Evolutionary conservation across 1,140 invertebrate species (phyloP).

Genomic region (Patella vulgata): DNA sequence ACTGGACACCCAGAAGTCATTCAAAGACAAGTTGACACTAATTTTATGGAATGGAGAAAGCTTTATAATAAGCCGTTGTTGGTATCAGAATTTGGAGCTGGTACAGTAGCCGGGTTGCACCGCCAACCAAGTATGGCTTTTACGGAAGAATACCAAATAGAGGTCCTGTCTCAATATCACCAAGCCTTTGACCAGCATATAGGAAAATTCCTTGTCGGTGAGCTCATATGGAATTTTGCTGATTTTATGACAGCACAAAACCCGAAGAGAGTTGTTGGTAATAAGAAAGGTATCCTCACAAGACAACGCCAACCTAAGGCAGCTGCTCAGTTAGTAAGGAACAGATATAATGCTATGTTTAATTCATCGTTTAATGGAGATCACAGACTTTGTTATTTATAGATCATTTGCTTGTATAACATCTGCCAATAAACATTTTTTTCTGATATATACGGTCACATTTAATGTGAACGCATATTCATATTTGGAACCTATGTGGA

Average conservation of each 20-base stretch:
- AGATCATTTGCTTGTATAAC: too few relatives aligned
- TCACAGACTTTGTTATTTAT: too few relatives aligned
- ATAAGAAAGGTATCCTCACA: too few relatives aligned
- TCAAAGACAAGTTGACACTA: slow-evolving; percentile 75
- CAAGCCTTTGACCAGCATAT: slow-evolving; percentile 89
- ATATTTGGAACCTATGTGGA: too few relatives aligned
- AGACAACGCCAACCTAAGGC: too few relatives aligned
- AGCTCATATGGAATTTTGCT: slow-evolving; percentile 99
- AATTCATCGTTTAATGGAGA: too few relatives aligned
- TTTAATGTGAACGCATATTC: too few relatives aligned
- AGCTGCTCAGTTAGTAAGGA: too few relatives aligned
- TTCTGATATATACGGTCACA: too few relatives aligned
- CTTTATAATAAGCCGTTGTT: slow-evolving; percentile 90
- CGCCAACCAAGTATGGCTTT: slow-evolving; percentile 82
- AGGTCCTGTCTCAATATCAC: slow-evolving; percentile 86
- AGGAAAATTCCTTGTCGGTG: slow-evolving; percentile 85
- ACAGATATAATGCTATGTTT: slow-evolving; percentile 34
- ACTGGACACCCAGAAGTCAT: slow-evolving; percentile 84
- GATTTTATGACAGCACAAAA: too few relatives aligned
- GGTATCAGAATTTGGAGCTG: slow-evolving; percentile 95
- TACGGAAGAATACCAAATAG: slow-evolving; percentile 94
- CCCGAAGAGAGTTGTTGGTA: slow-evolving; percentile 80
- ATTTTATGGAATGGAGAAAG: slow-evolving; percentile 84
- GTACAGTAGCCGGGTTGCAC: slow-evolving; percentile 89
- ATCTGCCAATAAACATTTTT: too few relatives aligned